Base-by-base conservation (phyloP, 2,888 invertebrate genomes). In the Stenodema calcarata region DNA sequence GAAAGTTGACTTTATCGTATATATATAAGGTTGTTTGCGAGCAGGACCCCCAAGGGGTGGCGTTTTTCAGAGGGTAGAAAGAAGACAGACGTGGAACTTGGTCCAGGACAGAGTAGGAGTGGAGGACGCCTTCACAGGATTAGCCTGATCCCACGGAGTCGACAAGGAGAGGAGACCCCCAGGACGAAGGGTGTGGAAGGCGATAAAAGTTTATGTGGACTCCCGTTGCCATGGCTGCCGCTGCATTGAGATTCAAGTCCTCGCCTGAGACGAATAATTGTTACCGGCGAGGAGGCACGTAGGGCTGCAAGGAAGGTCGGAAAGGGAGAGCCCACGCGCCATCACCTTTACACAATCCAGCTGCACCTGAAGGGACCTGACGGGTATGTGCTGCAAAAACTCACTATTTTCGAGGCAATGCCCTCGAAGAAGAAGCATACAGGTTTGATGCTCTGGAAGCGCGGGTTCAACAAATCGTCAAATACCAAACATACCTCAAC, bases 181-280 rank as follows among this genome's bases (percentile, higher is more conserved):
- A 75, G 35, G 11, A 27, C n/a, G 35, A 18, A 41, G 73, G 73
- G 41, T 35, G 73, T 73, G 30, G 73, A 73, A 42, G 18, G 54
- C 80, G 28, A 42, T 81, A 81, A 81, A 81, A 62, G 80, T 81
- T 81, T 62, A 81, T 62, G 80, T 81, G 80, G 54, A 81, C 54
- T 41, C 47, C 47, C 28, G 80, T 81, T 54, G 50, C 80, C 54
- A 81, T 50, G 62, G 54, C 50, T 30, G 42, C 80, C 30, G 78
- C 27, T 47, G 80, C 80, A 81, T 81, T 81, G 80, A 35, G 80
- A 81, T 81, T 81, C 80, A 81, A 81, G 80, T 50, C 80, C 30
- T 54, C 54, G 54, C 35, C 62, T 50, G 50, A 42, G 54, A 81
- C 54, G 80, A 81, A 81, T 81, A 81, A 81, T 81, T 81, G 80